Evolutionary conservation across 1,140 invertebrate species (phyloP).

Genomic region (Cecropterus lyciades): DNA sequence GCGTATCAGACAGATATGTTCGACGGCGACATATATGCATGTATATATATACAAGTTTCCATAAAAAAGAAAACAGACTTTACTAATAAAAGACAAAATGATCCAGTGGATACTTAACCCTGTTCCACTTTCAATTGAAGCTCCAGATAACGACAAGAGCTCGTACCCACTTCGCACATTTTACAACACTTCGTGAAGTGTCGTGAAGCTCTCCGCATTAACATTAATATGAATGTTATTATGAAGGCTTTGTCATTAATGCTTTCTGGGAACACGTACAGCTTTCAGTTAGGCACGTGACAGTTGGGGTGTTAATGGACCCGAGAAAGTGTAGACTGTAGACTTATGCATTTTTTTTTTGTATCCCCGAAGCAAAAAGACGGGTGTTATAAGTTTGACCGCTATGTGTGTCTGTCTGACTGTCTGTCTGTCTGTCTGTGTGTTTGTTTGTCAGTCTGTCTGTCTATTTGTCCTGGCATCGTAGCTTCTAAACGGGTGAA

Average conservation of each 20-base stretch:
- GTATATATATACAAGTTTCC: too few relatives aligned
- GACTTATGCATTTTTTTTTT: too few relatives aligned
- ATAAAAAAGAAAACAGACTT: background rate
- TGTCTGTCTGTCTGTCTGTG: too few relatives aligned
- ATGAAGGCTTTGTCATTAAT: background rate
- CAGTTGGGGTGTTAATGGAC: too few relatives aligned
- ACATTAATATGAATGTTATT: slow-evolving; percentile 1
- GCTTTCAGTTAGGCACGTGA: background rate
- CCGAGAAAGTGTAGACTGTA: background rate
- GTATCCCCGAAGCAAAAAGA: too few relatives aligned
- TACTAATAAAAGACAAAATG: slow-evolving; percentile 1
- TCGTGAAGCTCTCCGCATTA: background rate
- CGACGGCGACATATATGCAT: too few relatives aligned
- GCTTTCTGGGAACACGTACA: background rate
- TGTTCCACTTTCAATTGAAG: background rate
- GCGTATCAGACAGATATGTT: too few relatives aligned
- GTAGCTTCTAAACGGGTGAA: too few relatives aligned
- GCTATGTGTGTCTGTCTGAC: too few relatives aligned
- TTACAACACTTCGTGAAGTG: background rate
- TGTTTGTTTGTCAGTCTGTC: too few relatives aligned
- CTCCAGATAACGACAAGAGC: background rate
- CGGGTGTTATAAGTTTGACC: too few relatives aligned
- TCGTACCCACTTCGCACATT: background rate
- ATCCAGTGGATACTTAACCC: background rate
- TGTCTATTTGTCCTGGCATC: too few relatives aligned